Percentiles rank a stretch among this genome's conserved stretches.
phyloP scores from a whole-genome alignment of 2,888 invertebrate genomes.

The Anticlea derivata region DNA sequence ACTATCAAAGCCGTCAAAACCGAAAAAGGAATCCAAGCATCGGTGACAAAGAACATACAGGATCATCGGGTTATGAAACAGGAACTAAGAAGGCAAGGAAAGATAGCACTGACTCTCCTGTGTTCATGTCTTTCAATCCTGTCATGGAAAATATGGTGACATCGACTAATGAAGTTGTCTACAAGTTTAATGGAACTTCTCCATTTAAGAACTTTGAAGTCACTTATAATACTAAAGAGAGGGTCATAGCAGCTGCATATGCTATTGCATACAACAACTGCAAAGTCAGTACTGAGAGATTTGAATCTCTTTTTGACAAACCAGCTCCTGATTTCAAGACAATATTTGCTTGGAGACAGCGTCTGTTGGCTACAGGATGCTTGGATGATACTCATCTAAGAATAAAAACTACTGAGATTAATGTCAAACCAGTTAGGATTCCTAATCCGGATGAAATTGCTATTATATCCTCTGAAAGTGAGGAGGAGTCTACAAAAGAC shows the following conservation, averaged over 20 bases:
- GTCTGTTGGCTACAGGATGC: conserved; percentile 69
- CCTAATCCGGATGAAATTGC: conserved; percentile 74
- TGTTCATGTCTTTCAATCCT: conserved; percentile 53
- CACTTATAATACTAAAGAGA: conserved; percentile 70
- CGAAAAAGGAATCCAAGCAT: conserved; percentile 61
- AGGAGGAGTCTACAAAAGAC: conserved; percentile 48
- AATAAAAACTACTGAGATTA: conserved; percentile 10
- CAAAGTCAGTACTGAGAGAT: conserved; percentile 68
- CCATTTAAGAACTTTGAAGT: conserved; percentile 65
- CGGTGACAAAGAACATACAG: conserved; percentile 65
- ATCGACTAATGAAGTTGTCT: conserved; percentile 66
- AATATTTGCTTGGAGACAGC: conserved; percentile 74
- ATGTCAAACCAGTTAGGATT: conserved; percentile 42
- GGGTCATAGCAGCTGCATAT: conserved; percentile 70
- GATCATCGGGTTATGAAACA: conserved; percentile 68
- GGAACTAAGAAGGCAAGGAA: conserved; percentile 58
- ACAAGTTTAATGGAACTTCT: conserved; percentile 64
- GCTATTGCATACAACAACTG: conserved; percentile 76
- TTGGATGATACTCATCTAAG: conserved; percentile 63
- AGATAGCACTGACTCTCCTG: conserved; percentile 49
- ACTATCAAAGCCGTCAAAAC: conserved; percentile 36
- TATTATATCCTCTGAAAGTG: conserved; percentile 57
- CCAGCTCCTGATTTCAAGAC: conserved; percentile 79
- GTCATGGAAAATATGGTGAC: conserved; percentile 78
- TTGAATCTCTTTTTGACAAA: conserved; percentile 69